These are phyloP conservation scores for Eutolmus rufibarbis DNA, from an alignment of 2,888 invertebrate species.

Conservation along the genomic window DNA sequence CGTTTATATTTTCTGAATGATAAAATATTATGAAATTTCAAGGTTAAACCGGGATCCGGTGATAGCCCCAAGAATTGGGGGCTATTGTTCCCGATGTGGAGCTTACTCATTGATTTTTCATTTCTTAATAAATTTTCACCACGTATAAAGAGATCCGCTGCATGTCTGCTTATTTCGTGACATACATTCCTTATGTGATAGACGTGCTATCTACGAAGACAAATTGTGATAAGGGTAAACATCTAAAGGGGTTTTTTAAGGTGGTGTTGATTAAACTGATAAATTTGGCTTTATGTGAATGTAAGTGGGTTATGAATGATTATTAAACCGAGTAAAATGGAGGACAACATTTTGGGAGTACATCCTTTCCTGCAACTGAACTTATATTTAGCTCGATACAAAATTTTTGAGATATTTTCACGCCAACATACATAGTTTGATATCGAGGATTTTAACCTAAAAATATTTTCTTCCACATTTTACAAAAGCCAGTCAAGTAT, in stretches of 20 bases:
- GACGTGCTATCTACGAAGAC: not conserved
- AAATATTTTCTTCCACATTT: too few relatives aligned
- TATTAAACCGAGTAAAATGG: not conserved
- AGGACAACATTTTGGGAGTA: not conserved
- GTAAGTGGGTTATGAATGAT: not conserved
- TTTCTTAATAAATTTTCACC: not conserved
- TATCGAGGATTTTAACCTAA: not conserved
- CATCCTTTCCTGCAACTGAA: not conserved
- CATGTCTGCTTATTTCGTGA: not conserved
- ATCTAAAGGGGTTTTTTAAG: not conserved
- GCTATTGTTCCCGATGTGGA: not conserved
- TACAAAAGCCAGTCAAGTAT: too few relatives aligned
- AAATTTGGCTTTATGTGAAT: not conserved
- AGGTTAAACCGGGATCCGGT: not conserved
- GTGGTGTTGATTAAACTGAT: not conserved
- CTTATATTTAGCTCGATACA: not conserved
- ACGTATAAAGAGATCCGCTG: not conserved
- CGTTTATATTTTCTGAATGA: not conserved
- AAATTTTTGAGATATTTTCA: not conserved
- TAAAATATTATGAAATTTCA: slow-evolving; percentile 5
- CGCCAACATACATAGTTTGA: not conserved
- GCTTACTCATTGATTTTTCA: not conserved
- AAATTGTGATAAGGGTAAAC: not conserved
- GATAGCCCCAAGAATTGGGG: not conserved
- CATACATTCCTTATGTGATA: not conserved